Conservation (phyloP, 2,888 invertebrate species). For the Diaphora mendica region DNA sequence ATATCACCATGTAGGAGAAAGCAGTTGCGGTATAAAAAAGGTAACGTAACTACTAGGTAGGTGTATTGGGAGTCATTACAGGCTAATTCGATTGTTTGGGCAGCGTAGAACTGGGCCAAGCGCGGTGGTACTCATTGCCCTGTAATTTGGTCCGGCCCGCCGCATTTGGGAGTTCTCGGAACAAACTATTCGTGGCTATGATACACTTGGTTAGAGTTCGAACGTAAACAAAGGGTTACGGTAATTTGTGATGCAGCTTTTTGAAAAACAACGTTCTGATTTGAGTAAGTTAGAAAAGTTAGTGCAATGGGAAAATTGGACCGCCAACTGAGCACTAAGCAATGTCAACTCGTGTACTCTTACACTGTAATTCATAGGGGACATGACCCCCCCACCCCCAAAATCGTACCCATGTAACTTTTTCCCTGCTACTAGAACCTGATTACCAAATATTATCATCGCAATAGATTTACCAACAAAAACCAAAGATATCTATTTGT, state of each 20-base stretch:
- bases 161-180: constrained; percentile 66
- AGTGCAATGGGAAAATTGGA: background rate
- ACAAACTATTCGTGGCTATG: constrained; percentile 59
- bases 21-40: constrained; percentile 35
- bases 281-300: constrained; percentile 12
- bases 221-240: constrained; percentile 57
- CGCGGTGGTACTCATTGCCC: constrained; percentile 67
- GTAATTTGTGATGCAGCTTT: constrained; percentile 6
- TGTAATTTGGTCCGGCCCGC: constrained; percentile 76
- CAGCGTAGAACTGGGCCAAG: constrained; percentile 77
- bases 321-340: too few relatives aligned
- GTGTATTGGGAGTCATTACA: constrained; percentile 69
- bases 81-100: constrained; percentile 83
- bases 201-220: constrained; percentile 41
- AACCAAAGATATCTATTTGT: too few relatives aligned
- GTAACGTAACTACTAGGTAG: constrained; percentile 47
- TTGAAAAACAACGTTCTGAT: background rate
- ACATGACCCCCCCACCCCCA: too few relatives aligned
- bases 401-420: too few relatives aligned
- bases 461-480: too few relatives aligned
- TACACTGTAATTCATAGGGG: too few relatives aligned
- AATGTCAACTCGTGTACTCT: too few relatives aligned
- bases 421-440: too few relatives aligned
- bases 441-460: too few relatives aligned
- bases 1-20: constrained; percentile 44